Evolutionary conservation across 2,113 vertebrate species (phyloP).

Genomic region (Copsychus sechellarum): DNA sequence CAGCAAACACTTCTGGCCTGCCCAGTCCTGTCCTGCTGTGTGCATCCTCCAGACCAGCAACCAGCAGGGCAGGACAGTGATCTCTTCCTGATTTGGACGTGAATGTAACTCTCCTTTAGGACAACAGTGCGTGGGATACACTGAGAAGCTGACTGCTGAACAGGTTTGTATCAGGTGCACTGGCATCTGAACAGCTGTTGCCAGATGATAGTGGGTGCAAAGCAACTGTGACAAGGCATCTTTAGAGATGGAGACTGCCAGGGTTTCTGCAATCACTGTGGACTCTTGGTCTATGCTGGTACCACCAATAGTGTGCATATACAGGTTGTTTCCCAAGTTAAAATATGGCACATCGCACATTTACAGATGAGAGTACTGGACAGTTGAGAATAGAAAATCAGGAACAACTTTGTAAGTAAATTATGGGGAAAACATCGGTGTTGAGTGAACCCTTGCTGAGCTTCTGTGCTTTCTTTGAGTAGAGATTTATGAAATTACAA

Average conservation of each 20-base stretch:
- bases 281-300: not conserved
- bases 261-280: not conserved
- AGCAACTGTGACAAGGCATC: not conserved
- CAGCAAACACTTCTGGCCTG: not conserved
- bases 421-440: not conserved
- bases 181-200: not conserved
- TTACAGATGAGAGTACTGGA: not conserved
- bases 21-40: not conserved
- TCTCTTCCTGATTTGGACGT: rapidly evolving
- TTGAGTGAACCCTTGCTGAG: not conserved
- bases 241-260: no score
- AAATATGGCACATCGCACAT: not conserved
- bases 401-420: not conserved
- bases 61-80: not conserved
- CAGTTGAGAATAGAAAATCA: not conserved
- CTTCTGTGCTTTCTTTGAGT: not conserved
- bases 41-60: not conserved
- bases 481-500: not conserved
- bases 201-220: not conserved
- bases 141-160: not conserved
- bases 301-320: not conserved
- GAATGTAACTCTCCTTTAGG: not conserved
- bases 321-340: not conserved
- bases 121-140: not conserved
- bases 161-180: not conserved